These are phyloP conservation scores for Zeus faber DNA, from an alignment of 2,113 vertebrate species.

Conservation along the genomic window DNA sequence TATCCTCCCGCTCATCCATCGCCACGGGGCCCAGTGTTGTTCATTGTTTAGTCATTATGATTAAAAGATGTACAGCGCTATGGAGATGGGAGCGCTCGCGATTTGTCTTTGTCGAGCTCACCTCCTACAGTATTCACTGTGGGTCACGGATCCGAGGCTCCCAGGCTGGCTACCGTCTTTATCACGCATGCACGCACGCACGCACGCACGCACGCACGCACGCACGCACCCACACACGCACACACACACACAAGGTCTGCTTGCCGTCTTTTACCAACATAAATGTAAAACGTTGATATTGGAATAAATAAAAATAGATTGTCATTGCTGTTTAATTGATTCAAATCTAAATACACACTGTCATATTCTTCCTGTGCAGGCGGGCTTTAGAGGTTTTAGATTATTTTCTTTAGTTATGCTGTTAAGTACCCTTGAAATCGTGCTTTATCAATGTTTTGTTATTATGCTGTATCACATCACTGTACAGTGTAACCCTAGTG, in stretches of 20 bases:
- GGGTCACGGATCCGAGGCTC: constrained; percentile 20
- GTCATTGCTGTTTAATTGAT: no score
- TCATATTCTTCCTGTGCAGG: no score
- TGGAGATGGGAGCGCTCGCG: constrained; percentile 43
- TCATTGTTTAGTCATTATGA: constrained; percentile 72
- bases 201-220: constrained; percentile 6
- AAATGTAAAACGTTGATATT: no score
- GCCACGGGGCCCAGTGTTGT: constrained; percentile 54
- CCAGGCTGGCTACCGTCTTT: constrained; percentile 20
- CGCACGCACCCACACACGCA: neutral
- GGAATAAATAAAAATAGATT: no score
- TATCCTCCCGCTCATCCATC: constrained; percentile 36
- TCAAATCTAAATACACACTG: no score
- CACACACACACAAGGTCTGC: neutral
- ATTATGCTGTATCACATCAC: no score
- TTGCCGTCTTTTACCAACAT: no score
- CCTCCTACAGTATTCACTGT: constrained; percentile 43
- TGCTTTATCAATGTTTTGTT: no score
- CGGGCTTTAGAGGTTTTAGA: no score
- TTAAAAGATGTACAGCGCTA: constrained; percentile 70
- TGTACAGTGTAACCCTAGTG: no score
- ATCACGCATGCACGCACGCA: constrained; percentile 6
- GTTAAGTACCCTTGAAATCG: no score
- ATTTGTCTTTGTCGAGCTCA: constrained; percentile 64
- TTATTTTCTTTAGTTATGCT: no score